phyloP scores from a whole-genome alignment of 2,797 vertebrate species.

The Acanthurus leucopareius region DNA sequence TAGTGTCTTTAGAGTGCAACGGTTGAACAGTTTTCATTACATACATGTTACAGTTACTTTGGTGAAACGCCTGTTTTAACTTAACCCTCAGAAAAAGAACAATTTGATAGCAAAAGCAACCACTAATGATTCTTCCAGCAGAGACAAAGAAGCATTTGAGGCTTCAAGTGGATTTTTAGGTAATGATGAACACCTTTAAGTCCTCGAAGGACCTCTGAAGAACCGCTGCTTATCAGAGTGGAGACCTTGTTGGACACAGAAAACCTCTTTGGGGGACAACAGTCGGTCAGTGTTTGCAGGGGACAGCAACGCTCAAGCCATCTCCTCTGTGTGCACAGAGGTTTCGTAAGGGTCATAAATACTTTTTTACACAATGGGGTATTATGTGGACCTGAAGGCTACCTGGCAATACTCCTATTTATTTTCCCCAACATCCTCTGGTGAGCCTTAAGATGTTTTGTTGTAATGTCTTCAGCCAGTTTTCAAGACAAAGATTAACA shows the following conservation, averaged over 20 bases:
- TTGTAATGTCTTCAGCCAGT: slow-evolving; percentile 25
- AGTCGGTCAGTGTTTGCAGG: slow-evolving; percentile 22
- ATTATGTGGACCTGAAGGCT: slow-evolving; percentile 34
- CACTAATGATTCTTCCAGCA: neutral
- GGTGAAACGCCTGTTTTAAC: neutral
- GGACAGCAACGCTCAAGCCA: slow-evolving; percentile 7
- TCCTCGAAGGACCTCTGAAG: slow-evolving; percentile 15
- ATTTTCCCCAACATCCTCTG: slow-evolving; percentile 24
- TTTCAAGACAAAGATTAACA: slow-evolving; percentile 49
- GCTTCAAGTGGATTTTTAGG: slow-evolving; percentile 5
- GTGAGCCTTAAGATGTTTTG: slow-evolving; percentile 18
- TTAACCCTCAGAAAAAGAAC: neutral
- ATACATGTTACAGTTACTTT: neutral
- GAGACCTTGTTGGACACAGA: slow-evolving; percentile 40
- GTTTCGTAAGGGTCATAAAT: slow-evolving; percentile 49
- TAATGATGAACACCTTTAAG: neutral
- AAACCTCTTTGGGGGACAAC: slow-evolving; percentile 32
- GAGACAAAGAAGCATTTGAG: neutral
- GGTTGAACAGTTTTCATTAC: neutral
- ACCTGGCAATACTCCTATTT: slow-evolving; percentile 36
- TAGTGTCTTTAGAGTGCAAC: neutral
- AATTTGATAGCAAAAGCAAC: neutral
- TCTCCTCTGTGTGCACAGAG: slow-evolving; percentile 32
- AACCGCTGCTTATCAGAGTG: slow-evolving; percentile 17
- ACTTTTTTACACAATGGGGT: slow-evolving; percentile 37